These are phyloP conservation scores for Branchinecta lindahli DNA, from an alignment of 1,140 invertebrate genomes.

Conservation along the genomic window DNA sequence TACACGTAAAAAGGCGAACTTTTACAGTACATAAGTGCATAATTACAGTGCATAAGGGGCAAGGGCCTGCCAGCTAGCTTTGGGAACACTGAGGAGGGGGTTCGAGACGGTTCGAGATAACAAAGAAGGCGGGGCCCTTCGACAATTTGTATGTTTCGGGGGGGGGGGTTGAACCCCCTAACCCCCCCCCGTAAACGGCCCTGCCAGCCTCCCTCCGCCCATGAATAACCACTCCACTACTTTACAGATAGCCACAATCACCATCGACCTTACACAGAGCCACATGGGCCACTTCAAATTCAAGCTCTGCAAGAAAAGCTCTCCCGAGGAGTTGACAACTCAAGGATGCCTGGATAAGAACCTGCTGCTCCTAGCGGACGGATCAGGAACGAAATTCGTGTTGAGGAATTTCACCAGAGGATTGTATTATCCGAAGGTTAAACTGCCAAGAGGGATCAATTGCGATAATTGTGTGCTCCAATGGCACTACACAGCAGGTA, in stretches of 20 bases:
- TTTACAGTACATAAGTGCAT: too few relatives aligned
- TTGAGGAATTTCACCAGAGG: conserved; percentile 1
- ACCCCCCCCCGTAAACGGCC: too few relatives aligned
- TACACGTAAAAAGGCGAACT: too few relatives aligned
- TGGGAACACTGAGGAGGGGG: too few relatives aligned
- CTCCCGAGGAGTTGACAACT: conserved; percentile 34
- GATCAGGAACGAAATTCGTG: conserved; percentile 25
- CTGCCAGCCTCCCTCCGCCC: too few relatives aligned
- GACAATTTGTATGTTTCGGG: too few relatives aligned
- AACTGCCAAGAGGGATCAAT: conserved; percentile 22
- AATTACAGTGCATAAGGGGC: too few relatives aligned
- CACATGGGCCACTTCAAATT: conserved; percentile 41
- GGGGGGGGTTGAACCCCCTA: too few relatives aligned
- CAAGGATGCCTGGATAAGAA: conserved; percentile 43
- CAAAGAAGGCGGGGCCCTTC: too few relatives aligned
- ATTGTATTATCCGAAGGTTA: conserved; percentile 12
- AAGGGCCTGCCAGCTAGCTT: too few relatives aligned
- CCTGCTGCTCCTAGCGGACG: conserved; percentile 34
- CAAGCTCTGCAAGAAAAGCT: conserved; percentile 36
- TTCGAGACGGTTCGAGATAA: too few relatives aligned
- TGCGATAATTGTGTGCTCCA: conserved; percentile 24
- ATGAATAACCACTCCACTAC: too few relatives aligned
- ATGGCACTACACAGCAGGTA: conserved; percentile 24
- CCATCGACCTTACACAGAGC: conserved; percentile 37
- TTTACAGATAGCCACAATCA: conserved; percentile 28